phyloP scores from a whole-genome alignment of 2,113 vertebrate genomes.

The Tetraodon nigroviridis region DNA sequence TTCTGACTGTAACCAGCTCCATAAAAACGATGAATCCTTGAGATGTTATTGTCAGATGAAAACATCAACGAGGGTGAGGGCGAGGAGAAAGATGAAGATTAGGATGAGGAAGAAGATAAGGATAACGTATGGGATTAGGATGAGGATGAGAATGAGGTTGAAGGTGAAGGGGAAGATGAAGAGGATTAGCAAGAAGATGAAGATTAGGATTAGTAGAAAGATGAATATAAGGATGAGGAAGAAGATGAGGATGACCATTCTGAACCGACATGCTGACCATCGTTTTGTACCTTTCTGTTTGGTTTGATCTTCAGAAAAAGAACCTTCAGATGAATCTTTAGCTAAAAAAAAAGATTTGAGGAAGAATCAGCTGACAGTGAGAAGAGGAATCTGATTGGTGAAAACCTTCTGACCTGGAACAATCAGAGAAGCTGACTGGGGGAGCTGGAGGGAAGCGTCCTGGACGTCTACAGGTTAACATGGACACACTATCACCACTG shows the following conservation, averaged over 20 bases:
- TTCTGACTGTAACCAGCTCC: no score
- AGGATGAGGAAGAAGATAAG: neutral
- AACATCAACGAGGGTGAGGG: neutral
- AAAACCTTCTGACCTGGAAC: constrained; percentile 68
- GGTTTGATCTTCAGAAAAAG: constrained; percentile 54
- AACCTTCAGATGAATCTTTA: constrained; percentile 56
- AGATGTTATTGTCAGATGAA: neutral
- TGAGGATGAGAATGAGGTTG: neutral
- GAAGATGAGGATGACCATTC: constrained; percentile 4
- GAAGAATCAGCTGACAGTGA: neutral
- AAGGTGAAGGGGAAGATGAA: no score
- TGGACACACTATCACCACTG: neutral
- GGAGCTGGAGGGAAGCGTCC: constrained; percentile 75
- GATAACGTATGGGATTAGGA: neutral
- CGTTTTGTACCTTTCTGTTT: constrained; percentile 58
- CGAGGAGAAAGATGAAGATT: neutral
- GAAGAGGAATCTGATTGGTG: neutral
- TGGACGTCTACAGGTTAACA: constrained; percentile 76
- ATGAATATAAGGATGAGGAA: constrained; percentile 3
- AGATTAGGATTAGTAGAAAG: constrained; percentile 6
- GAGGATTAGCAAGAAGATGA: neutral
- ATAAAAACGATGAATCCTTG: neutral
- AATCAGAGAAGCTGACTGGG: constrained; percentile 68
- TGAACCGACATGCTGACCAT: constrained; percentile 1
- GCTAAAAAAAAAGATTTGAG: constrained; percentile 13